Base-by-base conservation (phyloP, 2,888 invertebrate species). In the Choristoneura rosaceana region DNA sequence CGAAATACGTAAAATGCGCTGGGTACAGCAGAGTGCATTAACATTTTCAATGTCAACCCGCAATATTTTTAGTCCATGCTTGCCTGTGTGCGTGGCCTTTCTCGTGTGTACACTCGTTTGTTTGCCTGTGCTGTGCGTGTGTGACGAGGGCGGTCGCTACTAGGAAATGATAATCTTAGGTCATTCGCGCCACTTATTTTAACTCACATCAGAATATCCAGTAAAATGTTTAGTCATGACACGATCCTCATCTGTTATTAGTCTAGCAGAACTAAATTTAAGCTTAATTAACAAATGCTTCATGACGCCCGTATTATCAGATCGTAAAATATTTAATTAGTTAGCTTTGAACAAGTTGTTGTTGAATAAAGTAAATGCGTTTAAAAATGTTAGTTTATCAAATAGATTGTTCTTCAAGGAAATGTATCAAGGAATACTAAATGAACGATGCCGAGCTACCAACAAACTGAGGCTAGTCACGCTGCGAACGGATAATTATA, bases 41-140 rank as follows among this genome's bases (percentile, higher is more conserved):
- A 93, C 93, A 91, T 92, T 92, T 78, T 93, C 94, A 94, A 94
- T 94, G 94, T 94, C 94, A 93, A 90, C 91, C 86, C 87, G 90
- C 87, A 92, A 92, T 92, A 93, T 93, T 93, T 93, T 93, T 94
- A 93, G 93, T 91, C 89, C 87, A 87, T 86, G 85, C 74, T 78
- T 74, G 82, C 78, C 71, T 82, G 90, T 90, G 90, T 89, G 92
- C 82, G 88, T 88, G 89, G 87, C 88, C 89, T 90, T 87, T 89
- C 90, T 85, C 82, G 80, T 77, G 79, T 80, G 79, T 78, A 80
- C 78, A 74, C 78, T 73, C 77, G 79, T 78, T 80, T 76, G 77
- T 79, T 60, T 76, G 80, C 80, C 78, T 79, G 79, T 77, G 81
- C 80, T 80, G 81, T 83, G 77, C 66, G 58, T 69, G 73, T 69